Conservation (phyloP, 1,140 invertebrate species). For the Thaumatotibia leucotreta region DNA sequence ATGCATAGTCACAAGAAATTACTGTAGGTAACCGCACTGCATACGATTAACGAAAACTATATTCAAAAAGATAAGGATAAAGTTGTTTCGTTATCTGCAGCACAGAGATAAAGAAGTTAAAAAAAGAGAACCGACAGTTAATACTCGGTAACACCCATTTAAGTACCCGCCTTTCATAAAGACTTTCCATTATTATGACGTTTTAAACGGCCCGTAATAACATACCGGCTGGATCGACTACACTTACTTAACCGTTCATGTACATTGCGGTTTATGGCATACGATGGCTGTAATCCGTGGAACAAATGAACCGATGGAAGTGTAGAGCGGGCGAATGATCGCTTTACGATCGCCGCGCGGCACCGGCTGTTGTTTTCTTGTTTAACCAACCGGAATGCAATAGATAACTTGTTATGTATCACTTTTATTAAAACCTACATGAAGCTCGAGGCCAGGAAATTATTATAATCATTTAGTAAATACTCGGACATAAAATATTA, state of each 20-base stretch:
- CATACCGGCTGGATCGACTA: not conserved
- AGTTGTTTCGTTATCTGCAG: not conserved
- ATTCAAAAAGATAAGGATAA: too few relatives aligned
- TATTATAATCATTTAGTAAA: not conserved
- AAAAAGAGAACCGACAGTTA: conserved; percentile 8
- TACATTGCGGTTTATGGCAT: not conserved
- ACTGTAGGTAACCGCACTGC: too few relatives aligned
- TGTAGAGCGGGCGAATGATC: not conserved
- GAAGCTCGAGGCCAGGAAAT: not conserved
- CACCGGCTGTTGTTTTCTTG: not conserved
- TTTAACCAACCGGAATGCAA: conserved; percentile 10
- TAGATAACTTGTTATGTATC: conserved; percentile 9
- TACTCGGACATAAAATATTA: not conserved
- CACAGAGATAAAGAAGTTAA: conserved; percentile 2
- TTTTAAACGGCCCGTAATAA: conserved; percentile 10
- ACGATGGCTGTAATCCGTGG: not conserved
- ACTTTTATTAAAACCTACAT: not conserved
- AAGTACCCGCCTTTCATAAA: conserved; percentile 14
- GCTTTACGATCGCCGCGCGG: not conserved
- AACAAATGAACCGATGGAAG: not conserved
- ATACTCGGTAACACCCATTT: conserved; percentile 11
- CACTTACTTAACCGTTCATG: not conserved
- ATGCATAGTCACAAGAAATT: too few relatives aligned
- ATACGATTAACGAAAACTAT: too few relatives aligned
- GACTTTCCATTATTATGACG: conserved; percentile 12